These are phyloP conservation scores for Drosophila ezoana DNA, from an alignment of 2,888 invertebrate species.

Conservation along the genomic window DNA sequence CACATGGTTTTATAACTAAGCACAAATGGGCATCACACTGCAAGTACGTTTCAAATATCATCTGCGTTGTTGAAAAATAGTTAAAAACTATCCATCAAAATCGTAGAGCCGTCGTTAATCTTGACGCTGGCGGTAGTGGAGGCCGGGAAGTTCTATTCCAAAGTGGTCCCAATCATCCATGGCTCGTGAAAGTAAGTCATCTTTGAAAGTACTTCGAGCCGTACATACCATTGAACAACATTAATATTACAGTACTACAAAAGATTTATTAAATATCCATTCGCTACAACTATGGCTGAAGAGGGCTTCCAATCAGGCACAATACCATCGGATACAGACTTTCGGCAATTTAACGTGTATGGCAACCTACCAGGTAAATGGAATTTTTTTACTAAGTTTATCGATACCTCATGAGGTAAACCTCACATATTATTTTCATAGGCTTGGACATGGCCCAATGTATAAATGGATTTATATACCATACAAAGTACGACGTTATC, in stretches of 20 bases:
- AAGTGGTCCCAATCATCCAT: slow-evolving; percentile 90
- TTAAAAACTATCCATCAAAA: neutral
- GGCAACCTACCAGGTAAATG: slow-evolving; percentile 68
- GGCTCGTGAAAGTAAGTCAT: slow-evolving; percentile 87
- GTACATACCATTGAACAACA: neutral
- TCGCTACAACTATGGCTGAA: slow-evolving; percentile 86
- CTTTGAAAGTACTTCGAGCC: neutral
- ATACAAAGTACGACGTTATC: slow-evolving; percentile 89
- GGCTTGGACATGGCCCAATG: slow-evolving; percentile 91
- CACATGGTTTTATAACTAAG: slow-evolving; percentile 88
- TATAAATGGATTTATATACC: slow-evolving; percentile 91
- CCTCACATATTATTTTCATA: neutral
- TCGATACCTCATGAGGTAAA: no score
- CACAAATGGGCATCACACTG: slow-evolving; percentile 93
- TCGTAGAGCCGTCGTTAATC: slow-evolving; percentile 90
- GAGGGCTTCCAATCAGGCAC: slow-evolving; percentile 88
- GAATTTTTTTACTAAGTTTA: no score
- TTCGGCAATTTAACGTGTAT: slow-evolving; percentile 86
- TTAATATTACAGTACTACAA: slow-evolving; percentile 83
- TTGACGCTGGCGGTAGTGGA: slow-evolving; percentile 96
- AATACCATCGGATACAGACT: slow-evolving; percentile 89
- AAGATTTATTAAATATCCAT: slow-evolving; percentile 86
- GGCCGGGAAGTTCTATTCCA: slow-evolving; percentile 96
- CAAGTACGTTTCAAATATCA: slow-evolving; percentile 25
- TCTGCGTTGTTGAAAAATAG: neutral